Evolutionary conservation across 1,140 invertebrate genomes (phyloP).

Genomic region (Vanessa tameamea): DNA sequence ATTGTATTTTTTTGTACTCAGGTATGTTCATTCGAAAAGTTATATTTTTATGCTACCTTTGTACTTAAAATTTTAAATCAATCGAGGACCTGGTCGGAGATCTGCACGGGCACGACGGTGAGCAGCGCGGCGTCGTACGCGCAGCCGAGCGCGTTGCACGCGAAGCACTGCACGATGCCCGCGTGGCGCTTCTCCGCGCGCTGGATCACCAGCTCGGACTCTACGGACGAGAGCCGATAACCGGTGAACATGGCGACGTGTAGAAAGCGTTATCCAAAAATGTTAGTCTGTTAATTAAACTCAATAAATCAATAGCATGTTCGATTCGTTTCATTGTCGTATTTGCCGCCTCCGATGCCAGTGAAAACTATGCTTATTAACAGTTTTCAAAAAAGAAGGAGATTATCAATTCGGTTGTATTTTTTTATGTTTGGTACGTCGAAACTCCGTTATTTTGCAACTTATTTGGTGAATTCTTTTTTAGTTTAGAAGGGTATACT

Average conservation of each 20-base stretch:
- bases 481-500: too few species aligned
- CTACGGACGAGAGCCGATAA: slow-evolving; percentile 51
- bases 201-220: slow-evolving; percentile 83
- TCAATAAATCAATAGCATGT: not conserved
- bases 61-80: not conserved
- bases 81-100: slow-evolving; percentile 71
- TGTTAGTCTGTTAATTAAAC: not conserved
- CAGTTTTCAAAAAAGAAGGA: too few species aligned
- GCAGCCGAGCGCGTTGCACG: slow-evolving; percentile 89
- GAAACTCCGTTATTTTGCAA: too few species aligned
- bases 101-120: slow-evolving; percentile 88
- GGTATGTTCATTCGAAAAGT: too few species aligned
- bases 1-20: too few species aligned
- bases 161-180: slow-evolving; percentile 94
- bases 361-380: too few species aligned
- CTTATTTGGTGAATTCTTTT: too few species aligned
- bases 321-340: not conserved
- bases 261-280: not conserved
- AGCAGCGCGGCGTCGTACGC: slow-evolving; percentile 83
- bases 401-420: too few species aligned
- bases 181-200: slow-evolving; percentile 90
- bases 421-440: too few species aligned
- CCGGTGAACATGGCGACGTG: not conserved
- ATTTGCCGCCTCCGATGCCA: not conserved
- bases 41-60: not conserved